Evolutionary conservation across 2,113 vertebrate species (phyloP).

Genomic region (Zosterops lateralis): DNA sequence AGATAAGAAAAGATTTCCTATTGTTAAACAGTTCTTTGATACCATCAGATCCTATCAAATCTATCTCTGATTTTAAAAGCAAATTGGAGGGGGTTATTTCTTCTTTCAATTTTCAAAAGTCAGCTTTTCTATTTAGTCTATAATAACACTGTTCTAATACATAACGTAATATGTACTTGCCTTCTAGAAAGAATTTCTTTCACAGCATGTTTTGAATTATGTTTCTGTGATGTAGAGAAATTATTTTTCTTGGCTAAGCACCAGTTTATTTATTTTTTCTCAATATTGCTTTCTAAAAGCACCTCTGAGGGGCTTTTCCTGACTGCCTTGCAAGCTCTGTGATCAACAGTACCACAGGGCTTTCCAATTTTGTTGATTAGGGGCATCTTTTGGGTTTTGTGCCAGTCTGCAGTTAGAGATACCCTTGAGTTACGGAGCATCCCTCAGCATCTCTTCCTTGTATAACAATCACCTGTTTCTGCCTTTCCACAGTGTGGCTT

Average conservation of each 20-base stretch:
- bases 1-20: neutral
- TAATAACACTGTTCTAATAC: neutral
- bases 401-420: neutral
- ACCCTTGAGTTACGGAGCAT: neutral
- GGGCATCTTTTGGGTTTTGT: neutral
- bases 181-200: slow-evolving; percentile 18
- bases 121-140: neutral
- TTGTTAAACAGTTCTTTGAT: slow-evolving; percentile 20
- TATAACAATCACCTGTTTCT: fast-evolving
- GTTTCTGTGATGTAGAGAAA: neutral
- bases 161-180: neutral
- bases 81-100: neutral
- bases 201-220: neutral
- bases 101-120: neutral
- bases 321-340: neutral
- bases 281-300: neutral
- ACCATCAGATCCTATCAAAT: neutral
- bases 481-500: neutral
- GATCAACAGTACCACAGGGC: neutral
- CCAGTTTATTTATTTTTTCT: neutral
- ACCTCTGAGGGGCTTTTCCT: neutral
- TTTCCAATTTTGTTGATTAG: neutral
- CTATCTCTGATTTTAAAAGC: neutral
- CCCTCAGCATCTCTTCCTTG: neutral
- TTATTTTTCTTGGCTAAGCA: slow-evolving; percentile 6